These are phyloP conservation scores for Aurelia sp. DNA, from an alignment of 30 jellyfish, hydroid and myxozoan species.

Conservation along the genomic window DNA sequence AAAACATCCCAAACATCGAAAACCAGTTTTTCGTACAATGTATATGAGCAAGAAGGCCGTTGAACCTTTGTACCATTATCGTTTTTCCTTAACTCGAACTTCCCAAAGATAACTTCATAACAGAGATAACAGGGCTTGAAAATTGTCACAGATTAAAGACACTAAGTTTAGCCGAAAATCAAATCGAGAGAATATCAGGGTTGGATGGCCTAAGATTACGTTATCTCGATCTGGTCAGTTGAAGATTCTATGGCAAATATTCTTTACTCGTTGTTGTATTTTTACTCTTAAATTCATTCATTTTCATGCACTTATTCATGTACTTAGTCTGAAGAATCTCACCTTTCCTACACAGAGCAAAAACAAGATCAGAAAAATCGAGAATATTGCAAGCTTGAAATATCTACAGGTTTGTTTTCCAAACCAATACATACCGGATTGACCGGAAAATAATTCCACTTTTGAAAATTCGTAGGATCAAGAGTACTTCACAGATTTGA, in stretches of 20 bases:
- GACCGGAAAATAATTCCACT: too few relatives aligned
- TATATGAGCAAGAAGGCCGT: too few relatives aligned
- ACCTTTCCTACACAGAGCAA: conserved; percentile 52
- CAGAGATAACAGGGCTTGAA: conserved; percentile 72
- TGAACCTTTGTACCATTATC: background rate
- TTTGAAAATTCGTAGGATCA: too few relatives aligned
- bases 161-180: conserved; percentile 60
- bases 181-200: conserved; percentile 56
- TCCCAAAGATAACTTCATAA: conserved; percentile 51
- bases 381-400: conserved; percentile 48
- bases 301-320: too few relatives aligned
- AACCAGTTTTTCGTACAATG: too few relatives aligned
- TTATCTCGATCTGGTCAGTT: conserved; percentile 77
- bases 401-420: conserved; percentile 52
- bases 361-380: conserved; percentile 67
- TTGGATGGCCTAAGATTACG: conserved; percentile 61
- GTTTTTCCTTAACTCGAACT: conserved; percentile 21
- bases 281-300: too few relatives aligned
- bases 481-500: too few relatives aligned
- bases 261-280: too few relatives aligned
- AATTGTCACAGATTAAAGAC: conserved; percentile 58
- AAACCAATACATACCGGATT: too few relatives aligned
- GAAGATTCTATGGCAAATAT: too few relatives aligned
- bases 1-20: too few relatives aligned
- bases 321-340: too few relatives aligned